These are phyloP conservation scores for Pseudomugil tenellus DNA, from an alignment of 2,797 vertebrate genomes.

Conservation along the genomic window DNA sequence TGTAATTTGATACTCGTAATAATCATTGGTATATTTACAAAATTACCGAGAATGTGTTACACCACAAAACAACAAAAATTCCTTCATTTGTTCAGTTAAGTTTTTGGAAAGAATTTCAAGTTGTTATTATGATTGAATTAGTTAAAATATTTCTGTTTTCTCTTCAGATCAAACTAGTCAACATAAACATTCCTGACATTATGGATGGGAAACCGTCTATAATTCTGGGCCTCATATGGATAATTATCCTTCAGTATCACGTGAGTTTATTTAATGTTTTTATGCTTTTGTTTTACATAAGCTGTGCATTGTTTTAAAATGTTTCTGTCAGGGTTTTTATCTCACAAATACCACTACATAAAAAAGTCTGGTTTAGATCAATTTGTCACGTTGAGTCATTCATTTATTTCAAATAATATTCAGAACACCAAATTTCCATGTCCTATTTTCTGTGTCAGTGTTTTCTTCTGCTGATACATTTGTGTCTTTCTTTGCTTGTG, in stretches of 20 bases:
- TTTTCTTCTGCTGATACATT: neutral
- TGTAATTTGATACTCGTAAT: neutral
- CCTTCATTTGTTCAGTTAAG: too few relatives aligned
- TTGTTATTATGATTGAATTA: too few relatives aligned
- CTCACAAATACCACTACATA: too few relatives aligned
- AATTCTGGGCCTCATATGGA: slow-evolving; percentile 96
- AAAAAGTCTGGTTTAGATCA: too few relatives aligned
- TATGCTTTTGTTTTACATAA: neutral
- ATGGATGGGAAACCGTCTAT: slow-evolving; percentile 95
- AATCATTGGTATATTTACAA: too few relatives aligned
- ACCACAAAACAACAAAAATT: too few relatives aligned
- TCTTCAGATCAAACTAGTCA: slow-evolving; percentile 93
- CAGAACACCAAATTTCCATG: too few relatives aligned
- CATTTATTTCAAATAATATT: too few relatives aligned
- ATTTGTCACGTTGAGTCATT: too few relatives aligned
- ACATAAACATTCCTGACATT: slow-evolving; percentile 96
- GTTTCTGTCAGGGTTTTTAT: neutral
- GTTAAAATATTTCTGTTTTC: neutral
- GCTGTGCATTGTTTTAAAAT: neutral
- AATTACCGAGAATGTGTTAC: too few relatives aligned
- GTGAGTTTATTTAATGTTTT: slow-evolving; percentile 78
- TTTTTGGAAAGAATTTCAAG: too few relatives aligned
- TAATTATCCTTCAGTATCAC: slow-evolving; percentile 95
- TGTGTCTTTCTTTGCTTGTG: neutral
- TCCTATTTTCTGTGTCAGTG: neutral